Evolutionary conservation across 1,140 invertebrate genomes (phyloP).

Genomic region (Drosophila arawakana): DNA sequence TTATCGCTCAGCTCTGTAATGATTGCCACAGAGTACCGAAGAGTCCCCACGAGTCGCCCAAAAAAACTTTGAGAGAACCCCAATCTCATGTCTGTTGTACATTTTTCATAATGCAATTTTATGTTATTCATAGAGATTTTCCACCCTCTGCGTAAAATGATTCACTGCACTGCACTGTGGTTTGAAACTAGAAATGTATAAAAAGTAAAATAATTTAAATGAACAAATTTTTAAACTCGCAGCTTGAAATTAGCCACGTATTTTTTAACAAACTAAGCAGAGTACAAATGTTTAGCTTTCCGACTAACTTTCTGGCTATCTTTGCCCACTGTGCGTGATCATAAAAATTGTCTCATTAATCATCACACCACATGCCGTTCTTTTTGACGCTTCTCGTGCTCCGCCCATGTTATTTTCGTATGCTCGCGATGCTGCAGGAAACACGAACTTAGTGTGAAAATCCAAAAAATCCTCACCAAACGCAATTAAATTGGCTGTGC

Average conservation of each 20-base stretch:
- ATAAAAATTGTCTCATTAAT: slow-evolving; percentile 82
- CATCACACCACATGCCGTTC: slow-evolving; percentile 66
- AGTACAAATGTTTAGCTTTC: too few species aligned
- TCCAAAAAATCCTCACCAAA: slow-evolving; percentile 42
- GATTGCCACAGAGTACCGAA: slow-evolving; percentile 54
- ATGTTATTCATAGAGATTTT: slow-evolving; percentile 28
- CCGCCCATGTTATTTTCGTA: slow-evolving; percentile 24
- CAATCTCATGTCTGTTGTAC: slow-evolving; percentile 56
- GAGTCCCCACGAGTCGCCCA: not conserved
- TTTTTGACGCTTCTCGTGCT: too few species aligned
- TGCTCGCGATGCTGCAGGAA: slow-evolving; percentile 61
- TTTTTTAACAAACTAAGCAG: too few species aligned
- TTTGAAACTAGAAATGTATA: not conserved
- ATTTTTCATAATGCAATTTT: slow-evolving; percentile 79
- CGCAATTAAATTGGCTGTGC: slow-evolving; percentile 74
- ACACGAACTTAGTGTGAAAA: slow-evolving; percentile 79
- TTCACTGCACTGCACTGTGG: slow-evolving; percentile 19
- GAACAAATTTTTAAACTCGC: too few species aligned
- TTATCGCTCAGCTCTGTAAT: slow-evolving; percentile 80
- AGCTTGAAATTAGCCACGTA: too few species aligned
- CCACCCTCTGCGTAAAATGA: slow-evolving; percentile 1
- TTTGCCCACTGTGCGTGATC: slow-evolving; percentile 59
- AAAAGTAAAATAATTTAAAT: too few species aligned
- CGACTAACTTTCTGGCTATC: too few species aligned
- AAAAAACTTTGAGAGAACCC: not conserved